Conservation (phyloP, 2,113 vertebrate species). For the Solea senegalensis region DNA sequence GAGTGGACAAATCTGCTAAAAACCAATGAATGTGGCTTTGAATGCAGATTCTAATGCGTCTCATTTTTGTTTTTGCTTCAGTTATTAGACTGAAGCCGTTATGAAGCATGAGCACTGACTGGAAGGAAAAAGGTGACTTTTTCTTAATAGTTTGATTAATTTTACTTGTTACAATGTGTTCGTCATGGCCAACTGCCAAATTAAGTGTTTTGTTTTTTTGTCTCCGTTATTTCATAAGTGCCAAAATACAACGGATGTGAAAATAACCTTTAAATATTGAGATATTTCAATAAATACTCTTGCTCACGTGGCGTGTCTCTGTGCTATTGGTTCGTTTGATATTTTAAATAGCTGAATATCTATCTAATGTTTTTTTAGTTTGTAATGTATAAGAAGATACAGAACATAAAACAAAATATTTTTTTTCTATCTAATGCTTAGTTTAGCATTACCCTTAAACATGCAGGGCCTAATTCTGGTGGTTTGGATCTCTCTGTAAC, state of each 20-base stretch:
- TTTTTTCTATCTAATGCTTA: too few species aligned
- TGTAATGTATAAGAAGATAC: too few species aligned
- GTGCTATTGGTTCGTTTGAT: neutral
- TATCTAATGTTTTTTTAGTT: too few species aligned
- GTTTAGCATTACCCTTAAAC: too few species aligned
- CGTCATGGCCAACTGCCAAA: conserved; percentile 58
- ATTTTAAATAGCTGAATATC: neutral
- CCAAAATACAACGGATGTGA: conserved; percentile 30
- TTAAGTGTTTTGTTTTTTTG: conserved; percentile 43
- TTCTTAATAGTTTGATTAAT: neutral
- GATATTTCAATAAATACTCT: conserved; percentile 75
- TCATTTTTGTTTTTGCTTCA: conserved; percentile 1
- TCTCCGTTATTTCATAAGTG: conserved; percentile 51
- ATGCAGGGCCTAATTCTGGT: too few species aligned
- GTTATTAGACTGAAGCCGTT: conserved; percentile 7
- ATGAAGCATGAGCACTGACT: neutral
- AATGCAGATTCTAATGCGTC: neutral
- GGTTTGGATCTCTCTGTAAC: too few species aligned
- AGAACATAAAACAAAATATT: too few species aligned
- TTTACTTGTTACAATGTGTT: conserved; percentile 54
- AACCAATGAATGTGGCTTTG: neutral
- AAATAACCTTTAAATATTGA: conserved; percentile 36
- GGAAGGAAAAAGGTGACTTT: conserved; percentile 9
- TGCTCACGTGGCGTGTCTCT: conserved; percentile 41
- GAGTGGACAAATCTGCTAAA: neutral